phyloP scores from a whole-genome alignment of 2,888 invertebrate species.

The Lepidocyrtoides sp. region DNA sequence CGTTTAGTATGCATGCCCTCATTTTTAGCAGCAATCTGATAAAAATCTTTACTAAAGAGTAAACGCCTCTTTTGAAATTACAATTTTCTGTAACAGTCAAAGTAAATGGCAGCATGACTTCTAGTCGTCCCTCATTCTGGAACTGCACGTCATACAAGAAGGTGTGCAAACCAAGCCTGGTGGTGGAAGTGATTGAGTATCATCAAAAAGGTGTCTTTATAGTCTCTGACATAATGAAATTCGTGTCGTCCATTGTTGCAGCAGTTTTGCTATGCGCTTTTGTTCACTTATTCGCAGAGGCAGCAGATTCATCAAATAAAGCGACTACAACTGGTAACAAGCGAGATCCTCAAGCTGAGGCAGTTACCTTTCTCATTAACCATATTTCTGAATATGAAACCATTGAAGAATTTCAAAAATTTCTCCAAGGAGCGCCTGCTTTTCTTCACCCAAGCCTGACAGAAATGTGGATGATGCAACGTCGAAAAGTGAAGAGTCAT shows the following conservation, averaged over 20 bases:
- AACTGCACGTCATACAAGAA: no score
- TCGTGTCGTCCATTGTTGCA: neutral
- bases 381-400: slow-evolving; percentile 45
- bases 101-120: no score
- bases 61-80: slow-evolving; percentile 25
- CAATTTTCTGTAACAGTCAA: neutral
- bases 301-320: neutral
- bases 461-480: slow-evolving; percentile 52
- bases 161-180: no score
- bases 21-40: no score
- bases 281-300: neutral
- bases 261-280: neutral
- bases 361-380: slow-evolving; percentile 11
- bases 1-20: no score
- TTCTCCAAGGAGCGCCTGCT: slow-evolving; percentile 26
- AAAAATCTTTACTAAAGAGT: no score
- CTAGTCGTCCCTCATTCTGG: no score
- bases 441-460: slow-evolving; percentile 55
- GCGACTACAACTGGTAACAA: neutral
- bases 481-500: neutral
- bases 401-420: slow-evolving; percentile 35
- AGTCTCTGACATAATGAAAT: neutral
- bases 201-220: neutral
- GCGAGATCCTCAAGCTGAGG: neutral
- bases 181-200: no score